Percentiles rank a stretch among this genome's conserved stretches.
These are phyloP conservation scores for Coracopsis vasa DNA, from an alignment of 2,113 vertebrate genomes.

Conservation along the genomic window DNA sequence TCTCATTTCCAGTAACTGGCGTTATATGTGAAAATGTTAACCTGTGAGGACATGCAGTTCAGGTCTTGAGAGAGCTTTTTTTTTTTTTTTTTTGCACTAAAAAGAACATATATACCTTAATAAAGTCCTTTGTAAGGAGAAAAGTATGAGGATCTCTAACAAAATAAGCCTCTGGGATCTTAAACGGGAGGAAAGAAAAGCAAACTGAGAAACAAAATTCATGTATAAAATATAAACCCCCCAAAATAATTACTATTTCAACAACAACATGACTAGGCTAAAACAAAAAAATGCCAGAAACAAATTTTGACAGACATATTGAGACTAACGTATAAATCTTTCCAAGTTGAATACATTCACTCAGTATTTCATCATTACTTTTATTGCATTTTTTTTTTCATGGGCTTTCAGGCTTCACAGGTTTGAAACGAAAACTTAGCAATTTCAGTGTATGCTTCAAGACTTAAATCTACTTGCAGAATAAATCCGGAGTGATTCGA, in stretches of 20 bases:
- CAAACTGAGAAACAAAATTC: slow-evolving; percentile 47
- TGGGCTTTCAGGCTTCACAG: not conserved
- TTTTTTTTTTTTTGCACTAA: slow-evolving; percentile 20
- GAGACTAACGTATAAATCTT: not conserved
- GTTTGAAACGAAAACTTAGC: not conserved
- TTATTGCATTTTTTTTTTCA: not conserved
- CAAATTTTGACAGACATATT: not conserved
- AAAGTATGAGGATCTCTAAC: slow-evolving; percentile 81
- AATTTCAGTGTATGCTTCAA: not conserved
- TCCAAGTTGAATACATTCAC: not conserved
- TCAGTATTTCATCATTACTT: not conserved
- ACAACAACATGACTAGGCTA: not conserved
- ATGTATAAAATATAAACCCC: not conserved
- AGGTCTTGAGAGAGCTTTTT: slow-evolving; percentile 62
- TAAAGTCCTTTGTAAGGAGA: slow-evolving; percentile 78
- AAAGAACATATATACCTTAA: slow-evolving; percentile 74
- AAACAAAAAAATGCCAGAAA: not conserved
- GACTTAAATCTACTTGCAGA: not conserved
- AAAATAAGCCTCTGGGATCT: slow-evolving; percentile 83
- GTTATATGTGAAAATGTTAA: slow-evolving; percentile 83
- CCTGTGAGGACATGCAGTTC: slow-evolving; percentile 84
- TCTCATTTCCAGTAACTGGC: slow-evolving; percentile 79
- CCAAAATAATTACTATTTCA: not conserved
- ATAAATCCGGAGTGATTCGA: not conserved
- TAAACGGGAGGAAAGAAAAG: slow-evolving; percentile 51